Evolutionary conservation across 2,113 vertebrate genomes (phyloP).

Genomic region (Callipepla californica): DNA sequence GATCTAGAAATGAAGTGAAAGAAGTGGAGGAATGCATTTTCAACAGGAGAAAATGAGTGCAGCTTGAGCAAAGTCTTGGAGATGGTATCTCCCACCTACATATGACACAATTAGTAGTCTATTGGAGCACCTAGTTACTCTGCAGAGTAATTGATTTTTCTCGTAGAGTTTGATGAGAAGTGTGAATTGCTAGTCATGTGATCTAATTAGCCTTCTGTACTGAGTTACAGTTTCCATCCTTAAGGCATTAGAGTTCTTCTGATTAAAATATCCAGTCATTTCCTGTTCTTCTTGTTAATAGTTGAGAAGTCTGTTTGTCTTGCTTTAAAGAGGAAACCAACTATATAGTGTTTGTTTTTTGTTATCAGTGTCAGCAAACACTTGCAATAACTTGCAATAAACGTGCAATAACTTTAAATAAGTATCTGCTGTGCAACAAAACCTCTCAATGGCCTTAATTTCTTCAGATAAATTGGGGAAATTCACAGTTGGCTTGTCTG

Average conservation of each 20-base stretch:
- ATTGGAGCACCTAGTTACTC: not conserved
- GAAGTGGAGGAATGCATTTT: slow-evolving; percentile 30
- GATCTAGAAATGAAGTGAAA: slow-evolving; percentile 34
- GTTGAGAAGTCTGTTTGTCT: not conserved
- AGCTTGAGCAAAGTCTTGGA: not conserved
- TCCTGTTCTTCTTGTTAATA: not conserved
- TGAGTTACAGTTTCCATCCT: not conserved
- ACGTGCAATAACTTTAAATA: not conserved
- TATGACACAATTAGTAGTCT: slow-evolving; percentile 3
- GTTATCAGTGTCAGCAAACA: not conserved
- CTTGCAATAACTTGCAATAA: not conserved
- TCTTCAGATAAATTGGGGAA: not conserved
- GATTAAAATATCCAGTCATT: not conserved
- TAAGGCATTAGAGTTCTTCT: not conserved
- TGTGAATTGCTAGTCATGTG: not conserved
- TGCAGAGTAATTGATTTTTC: slow-evolving; percentile 31
- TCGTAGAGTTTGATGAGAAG: not conserved
- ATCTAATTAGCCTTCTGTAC: not conserved
- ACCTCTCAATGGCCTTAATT: not conserved
- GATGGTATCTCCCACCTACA: slow-evolving; percentile 42
- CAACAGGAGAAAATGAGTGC: not conserved
- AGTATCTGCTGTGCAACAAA: not conserved
- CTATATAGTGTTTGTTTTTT: not conserved
- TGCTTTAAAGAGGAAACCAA: not conserved
- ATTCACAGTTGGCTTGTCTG: not conserved